Percentiles rank a stretch among this genome's conserved stretches.
phyloP scores from a whole-genome alignment of 2,113 vertebrate species.

The Cromileptes altivelis region DNA sequence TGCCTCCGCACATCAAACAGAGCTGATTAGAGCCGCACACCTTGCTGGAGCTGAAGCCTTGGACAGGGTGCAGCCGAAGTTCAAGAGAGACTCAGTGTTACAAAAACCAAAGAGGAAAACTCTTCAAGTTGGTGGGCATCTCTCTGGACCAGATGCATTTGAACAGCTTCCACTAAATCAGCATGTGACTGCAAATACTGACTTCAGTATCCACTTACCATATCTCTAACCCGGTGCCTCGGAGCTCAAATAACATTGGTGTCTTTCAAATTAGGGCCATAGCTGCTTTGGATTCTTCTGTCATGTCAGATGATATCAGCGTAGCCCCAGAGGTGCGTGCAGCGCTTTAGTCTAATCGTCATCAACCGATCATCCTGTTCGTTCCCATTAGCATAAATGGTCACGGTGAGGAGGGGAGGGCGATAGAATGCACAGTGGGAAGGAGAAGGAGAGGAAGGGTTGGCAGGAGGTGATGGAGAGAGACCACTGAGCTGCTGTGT shows the following conservation, averaged over 20 bases:
- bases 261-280: slow-evolving; percentile 46
- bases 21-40: slow-evolving; percentile 73
- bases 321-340: slow-evolving; percentile 24
- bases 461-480: slow-evolving; percentile 41
- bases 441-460: not conserved
- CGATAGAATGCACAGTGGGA: not conserved
- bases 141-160: slow-evolving; percentile 9
- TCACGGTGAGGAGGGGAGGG: not conserved
- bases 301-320: slow-evolving; percentile 59
- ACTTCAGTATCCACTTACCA: slow-evolving; percentile 33
- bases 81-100: slow-evolving; percentile 51
- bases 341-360: slow-evolving; percentile 53
- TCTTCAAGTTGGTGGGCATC: slow-evolving; percentile 11
- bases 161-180: slow-evolving; percentile 7
- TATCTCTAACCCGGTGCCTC: slow-evolving; percentile 32
- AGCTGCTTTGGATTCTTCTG: slow-evolving; percentile 49
- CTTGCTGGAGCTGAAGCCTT: slow-evolving; percentile 60
- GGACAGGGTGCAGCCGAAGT: slow-evolving; percentile 57
- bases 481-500: slow-evolving; percentile 43
- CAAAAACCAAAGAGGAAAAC: slow-evolving; percentile 35
- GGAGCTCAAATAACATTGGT: slow-evolving; percentile 33
- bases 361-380: slow-evolving; percentile 58
- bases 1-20: slow-evolving; percentile 68
- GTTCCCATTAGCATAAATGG: slow-evolving; percentile 62
- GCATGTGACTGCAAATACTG: not conserved